Conservation (phyloP, 2,113 vertebrate genomes). For the Odontophorus gujanensis region DNA sequence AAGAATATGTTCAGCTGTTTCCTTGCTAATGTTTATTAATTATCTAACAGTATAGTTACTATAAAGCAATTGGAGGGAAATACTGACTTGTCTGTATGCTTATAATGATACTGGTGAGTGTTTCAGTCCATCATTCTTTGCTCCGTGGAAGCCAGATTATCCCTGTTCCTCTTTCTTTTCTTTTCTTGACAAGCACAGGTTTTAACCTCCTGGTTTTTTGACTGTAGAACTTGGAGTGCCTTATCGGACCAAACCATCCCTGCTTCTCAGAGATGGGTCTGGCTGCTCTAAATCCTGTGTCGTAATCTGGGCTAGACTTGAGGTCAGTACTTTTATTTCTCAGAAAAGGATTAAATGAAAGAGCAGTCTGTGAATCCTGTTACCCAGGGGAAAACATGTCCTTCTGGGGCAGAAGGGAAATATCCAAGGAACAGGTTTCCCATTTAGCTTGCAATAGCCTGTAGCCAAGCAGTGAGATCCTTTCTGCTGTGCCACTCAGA, state of each 20-base stretch:
- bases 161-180: not conserved
- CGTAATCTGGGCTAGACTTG: not conserved
- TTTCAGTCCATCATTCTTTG: not conserved
- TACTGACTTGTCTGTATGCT: not conserved
- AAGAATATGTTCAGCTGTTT: not conserved
- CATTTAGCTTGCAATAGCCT: not conserved
- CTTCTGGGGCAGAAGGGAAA: not conserved
- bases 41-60: not conserved
- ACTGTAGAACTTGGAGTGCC: not conserved
- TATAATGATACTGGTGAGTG: not conserved
- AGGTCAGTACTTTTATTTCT: not conserved
- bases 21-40: not conserved
- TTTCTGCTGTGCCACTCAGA: fast-evolving
- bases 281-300: not conserved
- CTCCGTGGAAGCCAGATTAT: not conserved
- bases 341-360: not conserved
- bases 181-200: not conserved
- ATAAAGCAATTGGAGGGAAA: not conserved
- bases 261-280: not conserved
- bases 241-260: not conserved
- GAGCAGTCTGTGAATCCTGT: not conserved
- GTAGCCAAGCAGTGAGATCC: not conserved
- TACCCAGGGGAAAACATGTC: fast-evolving
- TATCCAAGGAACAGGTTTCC: not conserved
- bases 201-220: not conserved